Evolutionary conservation across 2,888 invertebrate species (phyloP).

Genomic region (Apamea monoglypha): DNA sequence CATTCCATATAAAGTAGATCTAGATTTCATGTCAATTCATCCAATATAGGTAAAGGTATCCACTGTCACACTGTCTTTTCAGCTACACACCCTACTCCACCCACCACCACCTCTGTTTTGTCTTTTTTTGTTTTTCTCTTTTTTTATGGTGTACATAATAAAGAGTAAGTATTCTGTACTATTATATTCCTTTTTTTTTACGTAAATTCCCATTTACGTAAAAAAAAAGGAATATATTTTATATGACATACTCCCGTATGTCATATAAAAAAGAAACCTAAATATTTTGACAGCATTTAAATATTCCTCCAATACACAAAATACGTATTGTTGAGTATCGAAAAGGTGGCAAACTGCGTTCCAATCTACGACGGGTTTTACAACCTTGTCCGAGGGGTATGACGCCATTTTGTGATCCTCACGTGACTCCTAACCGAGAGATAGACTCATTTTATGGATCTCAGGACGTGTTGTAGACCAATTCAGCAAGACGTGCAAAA

Average conservation of each 20-base stretch:
- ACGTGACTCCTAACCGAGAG: constrained; percentile 46
- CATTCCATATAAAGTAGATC: too few relatives aligned
- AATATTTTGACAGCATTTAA: constrained; percentile 37
- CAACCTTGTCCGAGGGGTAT: constrained; percentile 47
- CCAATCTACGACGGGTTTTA: constrained; percentile 64
- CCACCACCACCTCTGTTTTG: too few relatives aligned
- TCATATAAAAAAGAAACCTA: constrained; percentile 21
- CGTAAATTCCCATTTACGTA: too few relatives aligned
- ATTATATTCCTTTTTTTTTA: too few relatives aligned
- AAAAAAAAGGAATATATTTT: too few relatives aligned
- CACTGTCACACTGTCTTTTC: too few relatives aligned
- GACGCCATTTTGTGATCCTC: constrained; percentile 51
- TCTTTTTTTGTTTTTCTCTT: too few relatives aligned
- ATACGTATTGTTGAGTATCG: constrained; percentile 27
- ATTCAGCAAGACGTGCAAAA: constrained; percentile 28
- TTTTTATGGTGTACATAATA: too few relatives aligned
- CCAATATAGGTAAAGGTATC: background rate
- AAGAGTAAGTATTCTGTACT: too few relatives aligned
- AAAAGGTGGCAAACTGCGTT: constrained; percentile 42
- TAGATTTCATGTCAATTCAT: background rate
- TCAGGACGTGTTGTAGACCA: constrained; percentile 42
- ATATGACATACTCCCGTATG: too few relatives aligned
- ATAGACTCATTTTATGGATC: constrained; percentile 48
- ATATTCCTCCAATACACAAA: constrained; percentile 40
- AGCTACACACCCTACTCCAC: too few relatives aligned